These are phyloP conservation scores for Enteromius anoplus DNA, from an alignment of 2,797 vertebrate genomes.

Conservation along the genomic window DNA sequence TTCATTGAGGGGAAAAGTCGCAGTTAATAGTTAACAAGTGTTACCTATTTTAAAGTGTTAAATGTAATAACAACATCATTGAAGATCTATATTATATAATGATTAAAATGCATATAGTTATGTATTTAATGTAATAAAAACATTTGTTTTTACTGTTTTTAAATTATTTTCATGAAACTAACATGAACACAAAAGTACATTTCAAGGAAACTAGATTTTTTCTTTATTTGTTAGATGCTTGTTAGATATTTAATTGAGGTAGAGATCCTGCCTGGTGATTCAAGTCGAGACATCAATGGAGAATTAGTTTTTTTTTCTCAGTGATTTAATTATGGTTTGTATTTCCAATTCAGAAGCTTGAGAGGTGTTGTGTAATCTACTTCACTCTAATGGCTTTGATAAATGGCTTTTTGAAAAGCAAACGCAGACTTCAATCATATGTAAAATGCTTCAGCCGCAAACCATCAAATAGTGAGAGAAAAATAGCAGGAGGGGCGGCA, in stretches of 20 bases:
- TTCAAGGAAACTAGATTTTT: not conserved
- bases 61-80: too few relatives aligned
- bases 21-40: too few relatives aligned
- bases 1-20: too few relatives aligned
- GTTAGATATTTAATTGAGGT: not conserved
- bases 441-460: constrained; percentile 1
- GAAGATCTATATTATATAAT: not conserved
- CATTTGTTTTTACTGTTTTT: not conserved
- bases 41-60: too few relatives aligned
- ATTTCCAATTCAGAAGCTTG: constrained; percentile 34
- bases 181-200: not conserved
- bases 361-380: constrained; percentile 38
- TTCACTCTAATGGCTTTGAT: constrained; percentile 39
- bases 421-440: constrained; percentile 10
- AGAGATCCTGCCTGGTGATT: constrained; percentile 10
- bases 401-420: constrained; percentile 33
- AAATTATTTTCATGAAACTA: not conserved
- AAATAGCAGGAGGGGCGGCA: not conserved
- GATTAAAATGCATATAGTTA: not conserved
- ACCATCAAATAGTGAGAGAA: constrained; percentile 25
- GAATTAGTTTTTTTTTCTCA: not conserved
- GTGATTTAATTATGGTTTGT: constrained; percentile 28
- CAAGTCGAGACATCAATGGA: not conserved
- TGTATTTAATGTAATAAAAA: not conserved
- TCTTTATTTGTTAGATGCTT: not conserved